A percentile compares a stretch with the other conserved stretches of the same genome.
phyloP scores from a whole-genome alignment of 2,113 vertebrate species.

The Heteronetta atricapilla region DNA sequence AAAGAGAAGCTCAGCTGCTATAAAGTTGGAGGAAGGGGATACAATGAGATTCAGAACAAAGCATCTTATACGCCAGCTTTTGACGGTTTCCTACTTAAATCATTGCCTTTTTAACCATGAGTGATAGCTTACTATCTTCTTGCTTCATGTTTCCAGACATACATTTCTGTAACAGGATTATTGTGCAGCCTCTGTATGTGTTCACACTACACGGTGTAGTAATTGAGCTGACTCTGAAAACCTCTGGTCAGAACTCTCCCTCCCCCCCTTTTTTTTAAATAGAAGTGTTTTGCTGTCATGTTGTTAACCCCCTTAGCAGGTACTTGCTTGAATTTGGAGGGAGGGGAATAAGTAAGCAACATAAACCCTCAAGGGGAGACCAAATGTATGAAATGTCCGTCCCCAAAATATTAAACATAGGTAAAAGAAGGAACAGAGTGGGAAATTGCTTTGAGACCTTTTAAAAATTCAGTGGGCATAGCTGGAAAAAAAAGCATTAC shows the following conservation, averaged over 20 bases:
- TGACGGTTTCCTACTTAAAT: neutral
- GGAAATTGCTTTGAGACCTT: neutral
- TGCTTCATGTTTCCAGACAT: neutral
- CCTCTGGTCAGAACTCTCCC: neutral
- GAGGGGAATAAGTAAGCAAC: neutral
- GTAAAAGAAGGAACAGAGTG: neutral
- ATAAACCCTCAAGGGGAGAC: neutral
- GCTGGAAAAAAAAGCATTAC: neutral
- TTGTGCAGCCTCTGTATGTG: neutral
- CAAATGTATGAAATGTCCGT: neutral
- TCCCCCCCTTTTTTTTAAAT: neutral
- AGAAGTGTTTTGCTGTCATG: neutral
- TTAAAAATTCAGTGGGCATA: neutral
- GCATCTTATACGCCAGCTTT: neutral
- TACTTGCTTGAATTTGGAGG: neutral
- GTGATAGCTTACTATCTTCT: neutral
- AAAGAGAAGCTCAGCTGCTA: neutral
- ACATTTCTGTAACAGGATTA: neutral
- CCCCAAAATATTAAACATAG: neutral
- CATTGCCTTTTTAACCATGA: neutral
- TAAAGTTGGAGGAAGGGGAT: neutral
- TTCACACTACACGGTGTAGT: accelerated
- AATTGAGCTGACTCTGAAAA: neutral
- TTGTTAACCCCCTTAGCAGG: neutral
- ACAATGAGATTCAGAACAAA: neutral